Evolutionary conservation across 2,113 vertebrate genomes (phyloP).

Genomic region (Bubalus kerabau): DNA sequence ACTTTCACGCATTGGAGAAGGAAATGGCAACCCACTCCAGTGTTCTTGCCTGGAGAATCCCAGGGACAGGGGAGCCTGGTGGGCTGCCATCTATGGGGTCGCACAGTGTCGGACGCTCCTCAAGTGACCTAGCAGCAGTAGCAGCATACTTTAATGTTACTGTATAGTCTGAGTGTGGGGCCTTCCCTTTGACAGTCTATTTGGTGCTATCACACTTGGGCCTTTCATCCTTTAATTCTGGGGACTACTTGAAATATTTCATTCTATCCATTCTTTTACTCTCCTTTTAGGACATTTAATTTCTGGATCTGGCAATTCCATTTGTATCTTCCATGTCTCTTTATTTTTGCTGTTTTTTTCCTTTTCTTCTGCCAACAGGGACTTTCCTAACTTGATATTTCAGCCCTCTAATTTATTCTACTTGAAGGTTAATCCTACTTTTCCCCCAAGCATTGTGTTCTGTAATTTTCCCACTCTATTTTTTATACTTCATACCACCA

Average conservation of each 20-base stretch:
- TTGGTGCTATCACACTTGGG: neutral
- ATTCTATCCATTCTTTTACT: neutral
- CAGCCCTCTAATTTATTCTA: neutral
- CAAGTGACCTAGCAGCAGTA: too few species aligned
- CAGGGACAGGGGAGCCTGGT: too few species aligned
- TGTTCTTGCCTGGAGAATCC: too few species aligned
- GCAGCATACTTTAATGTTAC: neutral
- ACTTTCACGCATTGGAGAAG: too few species aligned
- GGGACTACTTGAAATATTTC: neutral
- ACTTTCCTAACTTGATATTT: neutral
- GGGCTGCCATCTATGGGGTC: too few species aligned
- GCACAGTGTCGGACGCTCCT: accelerated
- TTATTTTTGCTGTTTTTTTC: neutral
- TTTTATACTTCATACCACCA: neutral
- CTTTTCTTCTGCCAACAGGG: neutral
- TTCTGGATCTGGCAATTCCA: neutral
- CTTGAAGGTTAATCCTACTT: neutral
- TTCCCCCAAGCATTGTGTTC: neutral
- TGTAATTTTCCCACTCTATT: neutral
- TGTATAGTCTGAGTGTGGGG: neutral
- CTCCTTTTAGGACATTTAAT: neutral
- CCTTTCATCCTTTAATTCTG: neutral
- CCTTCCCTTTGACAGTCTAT: neutral
- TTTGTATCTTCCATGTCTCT: neutral
- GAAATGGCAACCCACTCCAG: too few species aligned